phyloP scores from a whole-genome alignment of 2,797 vertebrate genomes.

The Thamnophis elegans region DNA sequence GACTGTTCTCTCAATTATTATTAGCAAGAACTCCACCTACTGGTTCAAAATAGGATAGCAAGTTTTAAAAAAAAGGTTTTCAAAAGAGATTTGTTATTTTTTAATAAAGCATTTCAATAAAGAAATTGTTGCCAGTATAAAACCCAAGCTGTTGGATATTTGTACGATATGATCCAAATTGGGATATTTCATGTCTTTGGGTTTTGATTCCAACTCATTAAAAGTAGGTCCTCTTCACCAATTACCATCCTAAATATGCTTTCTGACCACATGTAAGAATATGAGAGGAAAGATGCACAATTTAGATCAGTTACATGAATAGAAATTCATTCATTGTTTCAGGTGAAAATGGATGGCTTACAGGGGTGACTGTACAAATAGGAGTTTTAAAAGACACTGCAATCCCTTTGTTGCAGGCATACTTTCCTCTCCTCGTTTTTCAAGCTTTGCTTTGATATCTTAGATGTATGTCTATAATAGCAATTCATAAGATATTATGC shows the following conservation, averaged over 20 bases:
- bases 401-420: neutral
- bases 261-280: conserved; percentile 22
- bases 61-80: conserved; percentile 35
- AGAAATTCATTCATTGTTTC: conserved; percentile 32
- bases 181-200: conserved; percentile 23
- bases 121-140: conserved; percentile 37
- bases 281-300: neutral
- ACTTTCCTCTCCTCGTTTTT: neutral
- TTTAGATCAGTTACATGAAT: conserved; percentile 34
- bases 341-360: neutral
- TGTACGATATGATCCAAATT: conserved; percentile 32
- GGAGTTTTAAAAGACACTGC: neutral
- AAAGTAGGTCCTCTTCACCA: conserved; percentile 25
- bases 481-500: neutral
- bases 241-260: conserved; percentile 34
- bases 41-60: conserved; percentile 72
- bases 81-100: conserved; percentile 7
- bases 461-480: neutral
- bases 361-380: neutral
- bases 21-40: conserved; percentile 88
- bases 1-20: conserved; percentile 71
- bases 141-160: conserved; percentile 28
- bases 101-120: conserved; percentile 26
- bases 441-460: neutral
- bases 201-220: conserved; percentile 40